Evolutionary conservation across 2,113 vertebrate genomes (phyloP).

Genomic region (Bolborhynchus lineola): DNA sequence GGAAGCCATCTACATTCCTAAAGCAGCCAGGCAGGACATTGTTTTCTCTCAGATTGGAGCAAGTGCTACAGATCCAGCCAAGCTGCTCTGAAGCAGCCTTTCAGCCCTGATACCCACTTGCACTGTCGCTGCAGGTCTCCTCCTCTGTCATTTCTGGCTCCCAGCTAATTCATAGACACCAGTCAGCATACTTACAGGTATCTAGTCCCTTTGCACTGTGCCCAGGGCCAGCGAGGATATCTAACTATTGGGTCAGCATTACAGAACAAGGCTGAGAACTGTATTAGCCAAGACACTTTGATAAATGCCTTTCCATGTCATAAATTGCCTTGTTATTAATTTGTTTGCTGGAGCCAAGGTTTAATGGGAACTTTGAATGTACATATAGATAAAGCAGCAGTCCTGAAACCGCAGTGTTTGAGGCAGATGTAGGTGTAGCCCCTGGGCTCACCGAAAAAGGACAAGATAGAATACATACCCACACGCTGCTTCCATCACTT

Average conservation of each 20-base stretch:
- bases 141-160: neutral
- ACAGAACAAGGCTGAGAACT: neutral
- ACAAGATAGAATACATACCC: neutral
- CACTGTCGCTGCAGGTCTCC: neutral
- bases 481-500: neutral
- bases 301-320: rapidly evolving
- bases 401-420: rapidly evolving
- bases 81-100: neutral
- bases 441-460: rapidly evolving
- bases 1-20: neutral
- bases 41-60: neutral
- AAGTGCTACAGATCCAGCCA: no score
- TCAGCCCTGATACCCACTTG: neutral
- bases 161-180: rapidly evolving
- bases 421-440: neutral
- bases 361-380: neutral
- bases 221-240: rapidly evolving
- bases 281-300: neutral
- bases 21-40: rapidly evolving
- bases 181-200: rapidly evolving
- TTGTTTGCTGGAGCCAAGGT: neutral
- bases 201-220: neutral
- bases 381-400: neutral
- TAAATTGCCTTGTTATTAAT: neutral
- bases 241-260: neutral